Percentiles rank a stretch among this genome's conserved stretches.
Evolutionary conservation across 2,888 invertebrate species (phyloP).

Genomic region (Hemistola chrysoprasaria): DNA sequence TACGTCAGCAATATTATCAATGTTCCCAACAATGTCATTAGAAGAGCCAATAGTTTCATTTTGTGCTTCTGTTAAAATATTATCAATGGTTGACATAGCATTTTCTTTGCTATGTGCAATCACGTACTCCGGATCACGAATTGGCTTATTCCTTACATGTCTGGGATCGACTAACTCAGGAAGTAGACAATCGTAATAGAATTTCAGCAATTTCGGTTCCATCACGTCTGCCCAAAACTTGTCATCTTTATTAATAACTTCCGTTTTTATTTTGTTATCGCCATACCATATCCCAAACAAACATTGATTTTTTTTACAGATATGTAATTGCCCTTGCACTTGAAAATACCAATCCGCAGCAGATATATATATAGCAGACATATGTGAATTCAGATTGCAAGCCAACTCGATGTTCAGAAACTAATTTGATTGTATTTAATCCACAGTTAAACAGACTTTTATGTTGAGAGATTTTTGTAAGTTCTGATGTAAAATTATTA

Average conservation of each 20-base stretch:
- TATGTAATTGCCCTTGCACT: slow-evolving; percentile 20
- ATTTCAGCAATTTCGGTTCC: slow-evolving; percentile 1
- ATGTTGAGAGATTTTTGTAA: no score
- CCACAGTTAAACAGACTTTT: neutral
- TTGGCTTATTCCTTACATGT: slow-evolving; percentile 10
- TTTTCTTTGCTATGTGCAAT: no score
- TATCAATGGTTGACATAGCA: no score
- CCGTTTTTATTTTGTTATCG: slow-evolving; percentile 15
- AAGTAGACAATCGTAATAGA: slow-evolving; percentile 1
- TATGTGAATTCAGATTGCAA: neutral
- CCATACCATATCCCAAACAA: slow-evolving; percentile 17
- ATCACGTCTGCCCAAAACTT: slow-evolving; percentile 15
- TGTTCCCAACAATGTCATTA: no score
- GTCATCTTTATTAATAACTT: slow-evolving; percentile 16
- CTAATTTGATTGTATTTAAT: neutral
- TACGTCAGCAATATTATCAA: no score
- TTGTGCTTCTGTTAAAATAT: no score
- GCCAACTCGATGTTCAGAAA: neutral
- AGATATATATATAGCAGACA: neutral
- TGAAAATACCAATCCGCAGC: slow-evolving; percentile 17
- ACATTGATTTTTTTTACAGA: slow-evolving; percentile 5
- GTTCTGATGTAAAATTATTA: no score
- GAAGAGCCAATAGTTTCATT: no score
- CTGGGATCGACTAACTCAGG: slow-evolving; percentile 17
- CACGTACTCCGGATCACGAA: slow-evolving; percentile 7